These are phyloP conservation scores for Micropoecilia bifurca DNA, from an alignment of 2,797 vertebrate genomes.

Conservation along the genomic window DNA sequence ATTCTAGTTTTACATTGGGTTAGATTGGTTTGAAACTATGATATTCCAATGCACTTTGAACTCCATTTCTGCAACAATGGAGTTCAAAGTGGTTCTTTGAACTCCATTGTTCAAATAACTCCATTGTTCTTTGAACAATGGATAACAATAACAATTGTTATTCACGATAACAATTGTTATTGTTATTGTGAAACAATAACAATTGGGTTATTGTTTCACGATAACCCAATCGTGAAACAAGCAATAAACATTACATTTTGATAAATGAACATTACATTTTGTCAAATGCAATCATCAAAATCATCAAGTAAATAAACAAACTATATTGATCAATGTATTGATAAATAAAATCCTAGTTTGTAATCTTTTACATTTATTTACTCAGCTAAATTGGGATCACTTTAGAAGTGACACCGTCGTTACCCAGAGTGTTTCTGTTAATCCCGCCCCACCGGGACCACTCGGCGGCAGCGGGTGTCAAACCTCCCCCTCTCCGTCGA, in stretches of 20 bases:
- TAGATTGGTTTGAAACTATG: neutral
- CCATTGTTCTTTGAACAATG: too few relatives aligned
- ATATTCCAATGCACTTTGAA: neutral
- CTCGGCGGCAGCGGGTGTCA: constrained; percentile 29
- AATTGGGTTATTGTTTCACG: too few relatives aligned
- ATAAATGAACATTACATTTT: neutral
- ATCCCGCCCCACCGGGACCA: constrained; percentile 60
- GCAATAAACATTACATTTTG: neutral
- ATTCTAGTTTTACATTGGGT: neutral
- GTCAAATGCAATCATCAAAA: too few relatives aligned
- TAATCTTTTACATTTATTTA: neutral
- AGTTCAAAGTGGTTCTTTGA: too few relatives aligned
- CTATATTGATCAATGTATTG: neutral
- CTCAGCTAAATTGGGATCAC: neutral
- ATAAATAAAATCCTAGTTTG: neutral
- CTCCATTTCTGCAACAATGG: too few relatives aligned
- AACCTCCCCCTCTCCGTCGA: constrained; percentile 40
- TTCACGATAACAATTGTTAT: too few relatives aligned
- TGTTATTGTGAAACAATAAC: too few relatives aligned
- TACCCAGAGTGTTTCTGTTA: neutral
- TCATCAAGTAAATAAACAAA: too few relatives aligned
- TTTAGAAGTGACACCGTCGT: neutral
- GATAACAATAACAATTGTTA: too few relatives aligned
- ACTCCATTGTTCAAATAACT: too few relatives aligned
- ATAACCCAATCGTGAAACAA: too few relatives aligned